These are phyloP conservation scores for Megalurothrips usitatus DNA, from an alignment of 2,888 invertebrate species.

Conservation along the genomic window DNA sequence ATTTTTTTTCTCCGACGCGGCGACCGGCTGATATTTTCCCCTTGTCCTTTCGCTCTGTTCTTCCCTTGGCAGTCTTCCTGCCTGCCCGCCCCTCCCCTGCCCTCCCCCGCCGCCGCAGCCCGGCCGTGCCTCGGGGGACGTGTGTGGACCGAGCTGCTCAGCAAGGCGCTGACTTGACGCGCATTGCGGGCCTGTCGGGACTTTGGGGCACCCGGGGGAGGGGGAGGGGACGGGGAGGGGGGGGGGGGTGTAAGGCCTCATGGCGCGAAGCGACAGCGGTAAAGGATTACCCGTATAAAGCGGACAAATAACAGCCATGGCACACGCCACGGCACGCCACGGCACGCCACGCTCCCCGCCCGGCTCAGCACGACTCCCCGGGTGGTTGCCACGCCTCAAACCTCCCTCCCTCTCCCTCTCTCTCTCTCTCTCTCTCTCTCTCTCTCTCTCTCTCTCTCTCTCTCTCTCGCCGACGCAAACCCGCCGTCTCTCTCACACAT, in stretches of 20 bases:
- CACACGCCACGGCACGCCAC: neutral
- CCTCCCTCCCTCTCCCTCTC: neutral
- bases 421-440: neutral
- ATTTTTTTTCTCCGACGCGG: no score
- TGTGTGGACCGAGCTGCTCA: no score
- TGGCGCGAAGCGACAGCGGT: neutral
- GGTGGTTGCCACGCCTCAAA: no score
- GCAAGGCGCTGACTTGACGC: no score
- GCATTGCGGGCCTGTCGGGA: no score
- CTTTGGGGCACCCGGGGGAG: neutral
- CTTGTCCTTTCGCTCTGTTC: no score
- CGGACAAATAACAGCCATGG: slow-evolving; percentile 14
- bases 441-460: neutral
- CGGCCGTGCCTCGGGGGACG: no score
- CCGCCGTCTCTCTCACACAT: neutral
- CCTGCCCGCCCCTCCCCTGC: no score
- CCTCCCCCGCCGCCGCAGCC: no score
- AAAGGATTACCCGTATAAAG: slow-evolving; percentile 25
- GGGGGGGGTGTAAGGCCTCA: neutral
- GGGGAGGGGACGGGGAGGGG: neutral
- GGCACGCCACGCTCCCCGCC: neutral
- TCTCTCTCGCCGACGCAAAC: neutral
- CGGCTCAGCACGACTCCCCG: no score
- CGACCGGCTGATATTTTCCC: no score
- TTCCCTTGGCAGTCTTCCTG: no score